Evolutionary conservation across 2,888 invertebrate genomes (phyloP).

Genomic region (Erannis defoliaria): DNA sequence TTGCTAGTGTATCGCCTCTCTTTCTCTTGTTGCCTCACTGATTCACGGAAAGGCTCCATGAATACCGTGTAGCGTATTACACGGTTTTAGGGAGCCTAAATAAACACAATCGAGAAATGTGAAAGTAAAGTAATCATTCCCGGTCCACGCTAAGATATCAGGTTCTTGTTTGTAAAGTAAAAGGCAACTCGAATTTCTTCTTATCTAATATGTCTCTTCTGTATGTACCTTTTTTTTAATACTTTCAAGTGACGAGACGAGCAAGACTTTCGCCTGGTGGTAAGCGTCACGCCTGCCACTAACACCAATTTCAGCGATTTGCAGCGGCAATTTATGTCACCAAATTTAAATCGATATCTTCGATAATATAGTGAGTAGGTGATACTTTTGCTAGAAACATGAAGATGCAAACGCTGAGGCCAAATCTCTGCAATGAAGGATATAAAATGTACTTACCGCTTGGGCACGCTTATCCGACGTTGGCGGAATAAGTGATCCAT

Average conservation of each 20-base stretch:
- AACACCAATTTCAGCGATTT: neutral
- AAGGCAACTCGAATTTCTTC: too few species aligned
- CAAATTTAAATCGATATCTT: neutral
- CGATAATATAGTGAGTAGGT: neutral
- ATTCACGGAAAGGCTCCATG: too few species aligned
- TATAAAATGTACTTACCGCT: conserved; percentile 66
- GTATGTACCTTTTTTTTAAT: too few species aligned
- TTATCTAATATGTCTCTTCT: too few species aligned
- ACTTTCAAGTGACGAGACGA: too few species aligned
- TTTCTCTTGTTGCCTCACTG: too few species aligned
- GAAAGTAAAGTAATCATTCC: conserved; percentile 1
- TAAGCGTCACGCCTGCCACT: too few species aligned
- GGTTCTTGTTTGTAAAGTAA: neutral
- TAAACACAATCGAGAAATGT: neutral
- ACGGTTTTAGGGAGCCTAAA: too few species aligned
- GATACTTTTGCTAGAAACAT: neutral
- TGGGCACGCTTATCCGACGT: conserved; percentile 80
- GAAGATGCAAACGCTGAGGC: neutral
- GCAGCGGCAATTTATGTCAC: neutral
- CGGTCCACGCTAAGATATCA: neutral
- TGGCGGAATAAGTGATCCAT: conserved; percentile 84
- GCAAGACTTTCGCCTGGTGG: too few species aligned
- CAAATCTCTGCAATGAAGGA: neutral
- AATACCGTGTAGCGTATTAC: too few species aligned
- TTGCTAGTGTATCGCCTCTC: too few species aligned